These are phyloP conservation scores for Eupithecia subumbrata DNA, from an alignment of 2,888 invertebrate species.

Conservation along the genomic window DNA sequence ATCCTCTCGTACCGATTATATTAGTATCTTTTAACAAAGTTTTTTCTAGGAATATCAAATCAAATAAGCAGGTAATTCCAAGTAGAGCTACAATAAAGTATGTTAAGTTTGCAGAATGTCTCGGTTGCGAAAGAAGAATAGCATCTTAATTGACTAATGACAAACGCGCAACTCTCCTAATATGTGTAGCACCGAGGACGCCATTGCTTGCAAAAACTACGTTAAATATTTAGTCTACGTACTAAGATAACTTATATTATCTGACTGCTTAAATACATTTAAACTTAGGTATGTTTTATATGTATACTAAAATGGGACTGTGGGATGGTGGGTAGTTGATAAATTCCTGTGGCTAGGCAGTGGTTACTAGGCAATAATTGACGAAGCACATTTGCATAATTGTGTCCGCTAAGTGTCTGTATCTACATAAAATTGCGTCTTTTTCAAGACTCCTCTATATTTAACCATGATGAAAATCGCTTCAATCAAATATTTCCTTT, in stretches of 20 bases:
- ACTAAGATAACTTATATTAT: background rate
- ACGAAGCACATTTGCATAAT: conserved; percentile 79
- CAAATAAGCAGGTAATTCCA: conserved; percentile 13
- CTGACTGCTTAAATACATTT: background rate
- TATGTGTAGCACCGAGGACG: conserved; percentile 16
- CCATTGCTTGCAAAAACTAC: conserved; percentile 15
- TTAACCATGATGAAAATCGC: conserved; percentile 67
- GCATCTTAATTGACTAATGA: conserved; percentile 31
- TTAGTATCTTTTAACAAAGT: conserved; percentile 10
- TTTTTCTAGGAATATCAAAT: conserved; percentile 12
- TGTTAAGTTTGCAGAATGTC: conserved; percentile 22
- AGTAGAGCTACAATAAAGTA: conserved; percentile 17
- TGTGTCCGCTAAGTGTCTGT: conserved; percentile 75
- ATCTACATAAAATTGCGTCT: conserved; percentile 81
- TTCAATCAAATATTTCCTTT: conserved; percentile 55
- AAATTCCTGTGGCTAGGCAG: conserved; percentile 75
- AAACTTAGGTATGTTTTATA: background rate
- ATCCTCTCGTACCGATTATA: conserved; percentile 11
- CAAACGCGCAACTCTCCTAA: conserved; percentile 24
- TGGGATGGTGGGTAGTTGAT: conserved; percentile 52
- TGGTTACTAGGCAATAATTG: conserved; percentile 79
- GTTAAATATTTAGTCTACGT: conserved; percentile 18
- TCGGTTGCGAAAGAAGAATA: conserved; percentile 29
- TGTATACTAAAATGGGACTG: conserved; percentile 2
- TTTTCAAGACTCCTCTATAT: conserved; percentile 74